These are phyloP conservation scores for Clanis bilineata DNA, from an alignment of 2,888 invertebrate species.

Conservation along the genomic window DNA sequence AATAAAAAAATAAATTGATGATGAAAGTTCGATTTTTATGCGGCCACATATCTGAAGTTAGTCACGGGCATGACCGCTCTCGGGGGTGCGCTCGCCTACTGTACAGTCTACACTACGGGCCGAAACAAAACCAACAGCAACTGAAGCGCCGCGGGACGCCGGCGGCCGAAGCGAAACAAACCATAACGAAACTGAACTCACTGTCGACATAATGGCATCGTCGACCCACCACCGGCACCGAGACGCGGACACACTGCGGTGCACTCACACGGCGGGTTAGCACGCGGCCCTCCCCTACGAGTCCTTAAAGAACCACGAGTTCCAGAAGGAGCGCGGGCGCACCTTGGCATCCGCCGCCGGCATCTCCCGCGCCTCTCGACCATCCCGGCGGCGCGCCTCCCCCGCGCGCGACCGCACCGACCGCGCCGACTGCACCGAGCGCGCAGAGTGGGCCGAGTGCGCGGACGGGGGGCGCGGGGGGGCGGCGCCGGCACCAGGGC, in stretches of 20 bases:
- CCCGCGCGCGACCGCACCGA: constrained; percentile 35
- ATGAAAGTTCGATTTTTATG: constrained; percentile 10
- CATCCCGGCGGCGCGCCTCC: constrained; percentile 60
- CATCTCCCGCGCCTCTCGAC: constrained; percentile 52
- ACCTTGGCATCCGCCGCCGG: constrained; percentile 84
- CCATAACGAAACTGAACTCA: constrained; percentile 62
- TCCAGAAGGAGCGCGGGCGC: constrained; percentile 87
- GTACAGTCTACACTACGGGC: constrained; percentile 20
- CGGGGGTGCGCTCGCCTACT: constrained; percentile 16
- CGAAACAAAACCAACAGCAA: constrained; percentile 29
- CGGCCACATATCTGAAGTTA: constrained; percentile 1
- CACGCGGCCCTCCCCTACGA: constrained; percentile 26
- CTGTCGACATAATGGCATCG: constrained; percentile 80
- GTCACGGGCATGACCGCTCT: constrained; percentile 10
- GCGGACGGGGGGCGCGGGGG: constrained; percentile 39
- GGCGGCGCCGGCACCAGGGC: constrained; percentile 51
- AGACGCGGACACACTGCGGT: constrained; percentile 52
- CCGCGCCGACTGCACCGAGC: constrained; percentile 56
- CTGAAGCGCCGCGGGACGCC: constrained; percentile 15
- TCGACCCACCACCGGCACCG: constrained; percentile 21
- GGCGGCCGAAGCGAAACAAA: constrained; percentile 33
- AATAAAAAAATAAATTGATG: neutral
- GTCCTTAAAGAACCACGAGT: constrained; percentile 81
- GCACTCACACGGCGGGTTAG: constrained; percentile 59
- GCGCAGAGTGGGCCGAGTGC: constrained; percentile 43